phyloP scores from a whole-genome alignment of 2,888 invertebrate genomes.

The Drosophila dives region DNA sequence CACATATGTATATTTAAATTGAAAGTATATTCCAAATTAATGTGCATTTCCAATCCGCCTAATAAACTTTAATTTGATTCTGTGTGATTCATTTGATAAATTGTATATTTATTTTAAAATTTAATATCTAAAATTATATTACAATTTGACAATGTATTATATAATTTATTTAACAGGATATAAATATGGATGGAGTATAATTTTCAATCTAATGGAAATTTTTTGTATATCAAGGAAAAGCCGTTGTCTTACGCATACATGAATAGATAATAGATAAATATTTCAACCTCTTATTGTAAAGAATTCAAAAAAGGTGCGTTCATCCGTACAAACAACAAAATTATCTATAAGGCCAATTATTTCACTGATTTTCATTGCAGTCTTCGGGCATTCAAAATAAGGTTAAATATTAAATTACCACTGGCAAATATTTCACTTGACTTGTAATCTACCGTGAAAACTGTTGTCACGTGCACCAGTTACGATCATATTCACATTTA shows the following conservation, averaged over 20 bases:
- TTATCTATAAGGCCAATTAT: background rate
- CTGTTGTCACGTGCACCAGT: conserved; percentile 88
- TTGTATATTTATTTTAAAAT: background rate
- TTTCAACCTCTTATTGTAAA: background rate
- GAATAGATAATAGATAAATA: background rate
- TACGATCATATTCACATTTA: conserved; percentile 92
- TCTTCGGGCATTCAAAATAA: background rate
- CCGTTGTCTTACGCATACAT: no score
- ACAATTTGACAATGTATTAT: background rate
- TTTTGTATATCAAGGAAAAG: background rate
- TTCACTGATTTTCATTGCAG: background rate
- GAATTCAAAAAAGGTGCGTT: background rate
- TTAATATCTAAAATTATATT: background rate
- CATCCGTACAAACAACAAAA: background rate
- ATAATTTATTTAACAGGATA: background rate
- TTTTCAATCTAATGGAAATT: background rate
- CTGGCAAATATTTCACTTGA: background rate
- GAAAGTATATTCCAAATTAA: background rate
- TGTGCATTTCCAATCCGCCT: background rate
- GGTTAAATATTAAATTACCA: background rate
- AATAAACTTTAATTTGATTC: background rate
- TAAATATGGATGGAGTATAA: background rate
- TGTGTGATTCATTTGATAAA: background rate
- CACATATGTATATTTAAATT: background rate
- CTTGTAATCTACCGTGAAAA: background rate